A percentile compares a stretch with the other conserved stretches of the same genome.
phyloP scores from a whole-genome alignment of 1,140 invertebrate species.

The Andrena cerasifolii region DNA sequence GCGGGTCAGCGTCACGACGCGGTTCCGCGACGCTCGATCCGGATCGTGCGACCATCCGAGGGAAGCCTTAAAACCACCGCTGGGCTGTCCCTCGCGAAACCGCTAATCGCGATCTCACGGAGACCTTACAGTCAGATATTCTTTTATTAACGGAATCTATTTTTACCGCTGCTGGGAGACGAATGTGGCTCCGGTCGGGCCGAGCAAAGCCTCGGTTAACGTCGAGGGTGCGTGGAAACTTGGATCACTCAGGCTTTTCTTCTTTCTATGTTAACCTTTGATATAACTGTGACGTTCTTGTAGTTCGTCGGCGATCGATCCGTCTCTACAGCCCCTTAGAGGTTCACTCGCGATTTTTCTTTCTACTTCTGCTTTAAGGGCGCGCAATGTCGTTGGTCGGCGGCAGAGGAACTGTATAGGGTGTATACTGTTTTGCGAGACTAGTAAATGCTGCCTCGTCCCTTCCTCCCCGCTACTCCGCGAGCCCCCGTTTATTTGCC shows the following conservation, averaged over 20 bases:
- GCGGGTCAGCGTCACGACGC: constrained; percentile 36
- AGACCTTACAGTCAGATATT: not conserved
- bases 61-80: constrained; percentile 33
- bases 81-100: constrained; percentile 6
- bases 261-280: no score
- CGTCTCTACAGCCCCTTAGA: no score
- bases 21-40: constrained; percentile 29
- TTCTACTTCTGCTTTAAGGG: not conserved
- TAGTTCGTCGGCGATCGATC: no score
- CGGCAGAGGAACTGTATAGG: not conserved
- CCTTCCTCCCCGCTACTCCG: constrained; percentile 19
- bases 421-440: constrained; percentile 31
- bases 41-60: constrained; percentile 35
- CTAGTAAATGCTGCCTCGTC: constrained; percentile 43
- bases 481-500: constrained; percentile 17
- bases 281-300: no score
- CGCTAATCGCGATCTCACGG: constrained; percentile 28
- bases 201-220: no score
- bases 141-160: not conserved
- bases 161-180: not conserved
- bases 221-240: no score
- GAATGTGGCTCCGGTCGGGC: no score
- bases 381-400: not conserved
- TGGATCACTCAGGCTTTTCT: no score
- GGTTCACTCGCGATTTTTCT: not conserved